These are phyloP conservation scores for Lipotes vexillifer DNA, from an alignment of 2,113 vertebrate genomes.

Conservation along the genomic window DNA sequence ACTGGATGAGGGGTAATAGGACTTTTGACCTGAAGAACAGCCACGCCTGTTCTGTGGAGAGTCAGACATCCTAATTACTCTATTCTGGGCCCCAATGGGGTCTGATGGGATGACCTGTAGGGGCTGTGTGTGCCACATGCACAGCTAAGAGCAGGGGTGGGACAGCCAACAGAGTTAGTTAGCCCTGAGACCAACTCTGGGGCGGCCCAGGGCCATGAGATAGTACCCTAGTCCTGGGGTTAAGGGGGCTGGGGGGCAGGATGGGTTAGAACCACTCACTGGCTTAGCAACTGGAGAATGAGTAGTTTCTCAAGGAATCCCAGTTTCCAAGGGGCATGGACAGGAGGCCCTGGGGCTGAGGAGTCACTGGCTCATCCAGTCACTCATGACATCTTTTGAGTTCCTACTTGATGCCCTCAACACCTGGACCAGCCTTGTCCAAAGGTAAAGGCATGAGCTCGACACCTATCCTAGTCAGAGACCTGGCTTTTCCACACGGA, in stretches of 20 bases:
- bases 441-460: neutral
- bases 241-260: neutral
- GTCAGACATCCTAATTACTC: neutral
- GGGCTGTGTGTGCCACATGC: neutral
- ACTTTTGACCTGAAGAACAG: neutral
- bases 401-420: neutral
- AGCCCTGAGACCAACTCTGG: neutral
- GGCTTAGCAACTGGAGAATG: neutral
- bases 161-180: too few relatives aligned
- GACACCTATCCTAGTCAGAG: neutral
- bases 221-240: neutral
- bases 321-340: neutral
- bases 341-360: neutral
- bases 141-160: neutral
- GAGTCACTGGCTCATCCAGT: neutral
- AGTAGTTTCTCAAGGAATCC: neutral
- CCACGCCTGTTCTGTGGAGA: neutral
- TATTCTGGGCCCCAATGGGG: too few relatives aligned
- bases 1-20: neutral
- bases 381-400: neutral
- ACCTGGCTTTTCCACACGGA: neutral
- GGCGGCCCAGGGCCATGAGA: neutral
- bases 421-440: neutral
- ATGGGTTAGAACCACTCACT: neutral
- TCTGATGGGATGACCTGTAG: neutral